phyloP scores from a whole-genome alignment of 2,888 invertebrate genomes.

The Pilophorus perplexus region DNA sequence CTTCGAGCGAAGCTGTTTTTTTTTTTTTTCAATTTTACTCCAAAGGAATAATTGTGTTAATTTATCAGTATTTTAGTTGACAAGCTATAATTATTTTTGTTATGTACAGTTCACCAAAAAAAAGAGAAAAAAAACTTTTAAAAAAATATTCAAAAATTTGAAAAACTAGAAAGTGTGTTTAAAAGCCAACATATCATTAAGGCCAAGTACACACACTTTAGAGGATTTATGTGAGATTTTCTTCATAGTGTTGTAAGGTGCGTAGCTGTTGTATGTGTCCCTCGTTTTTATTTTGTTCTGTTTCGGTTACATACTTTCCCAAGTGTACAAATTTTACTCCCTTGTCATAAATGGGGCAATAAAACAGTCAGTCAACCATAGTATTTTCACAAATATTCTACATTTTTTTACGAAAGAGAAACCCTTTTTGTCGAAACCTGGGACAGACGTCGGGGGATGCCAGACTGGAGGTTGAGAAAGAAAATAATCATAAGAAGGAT shows the following conservation, averaged over 20 bases:
- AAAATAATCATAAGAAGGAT: no score
- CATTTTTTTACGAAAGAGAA: conserved; percentile 19
- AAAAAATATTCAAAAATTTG: conserved; percentile 1
- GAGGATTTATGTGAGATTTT: conserved; percentile 42
- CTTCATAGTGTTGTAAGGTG: conserved; percentile 44
- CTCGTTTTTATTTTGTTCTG: no score
- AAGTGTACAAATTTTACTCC: conserved; percentile 45
- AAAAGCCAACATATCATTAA: conserved; percentile 45
- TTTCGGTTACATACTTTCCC: no score
- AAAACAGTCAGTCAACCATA: conserved; percentile 46
- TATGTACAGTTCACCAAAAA: conserved; percentile 41
- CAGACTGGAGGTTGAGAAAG: no score
- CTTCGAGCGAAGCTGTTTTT: background rate
- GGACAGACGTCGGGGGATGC: no score
- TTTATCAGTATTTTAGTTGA: conserved; percentile 43
- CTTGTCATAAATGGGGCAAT: conserved; percentile 45
- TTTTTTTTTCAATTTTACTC: background rate
- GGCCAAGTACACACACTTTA: conserved; percentile 32
- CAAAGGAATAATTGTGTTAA: conserved; percentile 32
- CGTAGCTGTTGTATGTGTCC: conserved; percentile 46
- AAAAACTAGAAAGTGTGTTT: conserved; percentile 27
- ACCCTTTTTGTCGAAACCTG: background rate
- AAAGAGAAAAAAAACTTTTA: background rate
- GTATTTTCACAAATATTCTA: conserved; percentile 45
- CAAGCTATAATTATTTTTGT: conserved; percentile 37